Percentiles rank a stretch among this genome's conserved stretches.
Conservation (phyloP, 2,888 invertebrate genomes). For the Tryphoninae sp. region DNA sequence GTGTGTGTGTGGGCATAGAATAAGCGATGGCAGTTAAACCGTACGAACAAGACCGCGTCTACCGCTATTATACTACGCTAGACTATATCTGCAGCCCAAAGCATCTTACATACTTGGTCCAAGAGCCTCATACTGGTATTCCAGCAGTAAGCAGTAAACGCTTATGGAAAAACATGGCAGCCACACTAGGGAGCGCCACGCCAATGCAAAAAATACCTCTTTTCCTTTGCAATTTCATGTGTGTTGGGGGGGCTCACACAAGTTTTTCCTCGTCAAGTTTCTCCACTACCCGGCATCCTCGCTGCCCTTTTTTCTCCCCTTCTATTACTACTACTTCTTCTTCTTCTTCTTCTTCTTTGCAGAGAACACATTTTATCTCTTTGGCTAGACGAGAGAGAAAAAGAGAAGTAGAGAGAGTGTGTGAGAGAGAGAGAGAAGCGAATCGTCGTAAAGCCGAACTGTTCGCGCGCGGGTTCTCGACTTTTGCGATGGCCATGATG, state of each 20-base stretch:
- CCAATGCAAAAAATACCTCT: slow-evolving; percentile 53
- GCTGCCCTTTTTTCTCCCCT: slow-evolving; percentile 15
- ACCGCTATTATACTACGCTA: slow-evolving; percentile 18
- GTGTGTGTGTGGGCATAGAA: not conserved
- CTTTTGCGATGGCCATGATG: slow-evolving; percentile 31
- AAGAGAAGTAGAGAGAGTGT: not conserved
- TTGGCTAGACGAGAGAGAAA: slow-evolving; percentile 29
- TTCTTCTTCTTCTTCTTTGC: slow-evolving; percentile 9
- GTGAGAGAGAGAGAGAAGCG: slow-evolving; percentile 19
- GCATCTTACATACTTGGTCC: slow-evolving; percentile 20
- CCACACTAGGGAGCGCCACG: not conserved
- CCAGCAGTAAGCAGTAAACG: slow-evolving; percentile 34
- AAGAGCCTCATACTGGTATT: slow-evolving; percentile 31
- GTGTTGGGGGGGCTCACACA: not conserved
- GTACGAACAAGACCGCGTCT: slow-evolving; percentile 40
- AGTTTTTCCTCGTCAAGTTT: not conserved
- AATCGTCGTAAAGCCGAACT: slow-evolving; percentile 57
- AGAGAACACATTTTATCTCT: slow-evolving; percentile 48
- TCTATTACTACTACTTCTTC: not conserved
- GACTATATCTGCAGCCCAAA: not conserved
- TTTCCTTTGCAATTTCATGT: slow-evolving; percentile 7
- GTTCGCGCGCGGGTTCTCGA: slow-evolving; percentile 4
- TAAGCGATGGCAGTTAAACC: slow-evolving; percentile 49
- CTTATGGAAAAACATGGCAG: slow-evolving; percentile 44
- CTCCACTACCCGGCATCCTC: not conserved